Conservation (phyloP, 2,113 vertebrate genomes). For the Labeo catla region DNA sequence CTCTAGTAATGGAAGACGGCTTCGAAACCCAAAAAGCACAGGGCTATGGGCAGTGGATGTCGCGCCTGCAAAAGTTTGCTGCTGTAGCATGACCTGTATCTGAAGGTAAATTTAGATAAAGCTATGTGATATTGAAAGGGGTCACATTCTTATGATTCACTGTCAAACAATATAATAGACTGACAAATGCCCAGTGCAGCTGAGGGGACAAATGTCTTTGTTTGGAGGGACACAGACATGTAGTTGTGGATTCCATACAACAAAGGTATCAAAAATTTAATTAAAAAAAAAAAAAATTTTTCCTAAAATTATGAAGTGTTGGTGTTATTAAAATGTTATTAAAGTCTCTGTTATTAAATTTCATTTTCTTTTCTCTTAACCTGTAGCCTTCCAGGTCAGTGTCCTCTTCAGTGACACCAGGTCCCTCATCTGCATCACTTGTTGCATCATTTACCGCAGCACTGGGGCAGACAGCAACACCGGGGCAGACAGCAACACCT, state of each 20-base stretch:
- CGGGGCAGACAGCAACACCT: too few species aligned
- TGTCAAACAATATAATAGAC: neutral
- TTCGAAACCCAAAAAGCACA: neutral
- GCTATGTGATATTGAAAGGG: neutral
- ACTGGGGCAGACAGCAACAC: too few species aligned
- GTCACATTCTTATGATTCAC: neutral
- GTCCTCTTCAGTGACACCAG: neutral
- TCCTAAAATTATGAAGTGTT: too few species aligned
- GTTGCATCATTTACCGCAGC: neutral
- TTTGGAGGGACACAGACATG: neutral
- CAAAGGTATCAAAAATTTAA: too few species aligned
- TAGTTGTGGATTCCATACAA: neutral
- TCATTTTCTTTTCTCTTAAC: neutral
- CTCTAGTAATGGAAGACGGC: constrained; percentile 2
- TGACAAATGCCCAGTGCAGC: neutral
- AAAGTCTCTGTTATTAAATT: too few species aligned
- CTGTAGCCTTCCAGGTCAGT: neutral
- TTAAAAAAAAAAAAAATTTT: too few species aligned
- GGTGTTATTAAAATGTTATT: too few species aligned
- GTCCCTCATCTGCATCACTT: too few species aligned
- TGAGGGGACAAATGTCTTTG: constrained; percentile 2
- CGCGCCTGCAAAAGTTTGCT: constrained; percentile 17
- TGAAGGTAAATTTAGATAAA: constrained; percentile 4
- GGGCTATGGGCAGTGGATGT: neutral
- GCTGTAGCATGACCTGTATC: constrained; percentile 14